Evolutionary conservation across 2,797 vertebrate species (phyloP).

Genomic region (Spinus pinus): DNA sequence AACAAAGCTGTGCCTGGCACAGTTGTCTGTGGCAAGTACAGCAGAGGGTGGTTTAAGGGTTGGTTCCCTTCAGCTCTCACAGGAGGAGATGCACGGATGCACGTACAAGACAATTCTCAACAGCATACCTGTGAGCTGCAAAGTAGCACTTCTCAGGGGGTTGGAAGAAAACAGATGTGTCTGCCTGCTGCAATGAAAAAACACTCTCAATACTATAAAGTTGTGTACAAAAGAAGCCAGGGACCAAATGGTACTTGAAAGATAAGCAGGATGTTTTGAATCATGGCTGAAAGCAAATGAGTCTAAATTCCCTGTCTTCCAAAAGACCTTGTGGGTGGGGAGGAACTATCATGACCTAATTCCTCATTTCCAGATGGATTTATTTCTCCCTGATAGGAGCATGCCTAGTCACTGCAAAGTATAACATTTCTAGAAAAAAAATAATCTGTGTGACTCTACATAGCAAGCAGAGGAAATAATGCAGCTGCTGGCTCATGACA

Average conservation of each 20-base stretch:
- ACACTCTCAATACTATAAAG: not conserved
- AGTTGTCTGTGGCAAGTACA: not conserved
- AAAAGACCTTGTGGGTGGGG: not conserved
- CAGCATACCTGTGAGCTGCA: not conserved
- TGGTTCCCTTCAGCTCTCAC: not conserved
- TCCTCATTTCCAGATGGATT: not conserved
- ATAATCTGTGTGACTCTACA: not conserved
- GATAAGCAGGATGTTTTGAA: not conserved
- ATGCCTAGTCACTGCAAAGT: not conserved
- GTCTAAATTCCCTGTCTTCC: not conserved
- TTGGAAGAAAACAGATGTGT: not conserved
- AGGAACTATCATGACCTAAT: not conserved
- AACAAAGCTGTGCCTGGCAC: not conserved
- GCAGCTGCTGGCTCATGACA: not conserved
- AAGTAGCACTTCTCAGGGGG: not conserved
- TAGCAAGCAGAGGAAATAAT: not conserved
- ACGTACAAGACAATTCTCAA: not conserved
- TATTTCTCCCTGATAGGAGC: not conserved
- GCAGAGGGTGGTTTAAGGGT: not conserved
- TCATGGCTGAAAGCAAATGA: not conserved
- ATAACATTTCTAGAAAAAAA: not conserved
- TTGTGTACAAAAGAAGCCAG: not conserved
- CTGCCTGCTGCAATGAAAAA: not conserved
- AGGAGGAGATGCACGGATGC: not conserved
- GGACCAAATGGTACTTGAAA: constrained; percentile 9